Percentiles rank a stretch among this genome's conserved stretches.
Evolutionary conservation across 2,888 invertebrate species (phyloP).

Genomic region (Seira ritae): DNA sequence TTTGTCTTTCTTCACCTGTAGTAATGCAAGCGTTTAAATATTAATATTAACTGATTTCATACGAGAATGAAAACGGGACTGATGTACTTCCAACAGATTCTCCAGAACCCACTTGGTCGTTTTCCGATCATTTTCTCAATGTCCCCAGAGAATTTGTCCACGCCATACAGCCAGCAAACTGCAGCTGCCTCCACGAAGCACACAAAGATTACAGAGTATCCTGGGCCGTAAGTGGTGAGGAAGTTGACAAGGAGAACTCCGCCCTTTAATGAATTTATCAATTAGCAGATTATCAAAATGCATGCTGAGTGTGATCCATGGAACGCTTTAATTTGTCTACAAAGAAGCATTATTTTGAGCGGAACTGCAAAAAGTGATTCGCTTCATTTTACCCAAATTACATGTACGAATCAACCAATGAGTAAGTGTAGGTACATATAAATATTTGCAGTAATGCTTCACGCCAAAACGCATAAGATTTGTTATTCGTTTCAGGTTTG

Average conservation of each 20-base stretch:
- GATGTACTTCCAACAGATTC: conserved; percentile 90
- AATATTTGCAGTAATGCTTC: too few relatives aligned
- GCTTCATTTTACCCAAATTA: too few relatives aligned
- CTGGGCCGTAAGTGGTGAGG: conserved; percentile 91
- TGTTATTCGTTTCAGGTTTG: too few relatives aligned
- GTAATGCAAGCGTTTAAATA: neutral
- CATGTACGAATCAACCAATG: too few relatives aligned
- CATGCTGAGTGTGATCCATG: too few relatives aligned
- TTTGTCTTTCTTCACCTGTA: neutral
- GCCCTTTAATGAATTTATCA: conserved; percentile 80
- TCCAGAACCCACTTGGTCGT: conserved; percentile 87
- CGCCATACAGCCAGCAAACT: conserved; percentile 93
- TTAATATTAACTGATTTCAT: conserved; percentile 46
- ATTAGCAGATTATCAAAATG: too few relatives aligned
- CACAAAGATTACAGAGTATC: conserved; percentile 90
- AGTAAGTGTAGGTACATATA: too few relatives aligned
- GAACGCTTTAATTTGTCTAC: neutral
- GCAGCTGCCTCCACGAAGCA: conserved; percentile 94
- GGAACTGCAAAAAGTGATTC: too few relatives aligned
- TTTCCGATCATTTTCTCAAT: conserved; percentile 90
- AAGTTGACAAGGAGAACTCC: conserved; percentile 91
- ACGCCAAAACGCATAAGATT: too few relatives aligned
- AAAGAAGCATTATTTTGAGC: too few relatives aligned
- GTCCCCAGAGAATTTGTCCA: conserved; percentile 87
- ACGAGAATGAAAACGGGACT: conserved; percentile 90